Evolutionary conservation across 2,888 invertebrate genomes (phyloP).

Genomic region (Incurvaria masculella): DNA sequence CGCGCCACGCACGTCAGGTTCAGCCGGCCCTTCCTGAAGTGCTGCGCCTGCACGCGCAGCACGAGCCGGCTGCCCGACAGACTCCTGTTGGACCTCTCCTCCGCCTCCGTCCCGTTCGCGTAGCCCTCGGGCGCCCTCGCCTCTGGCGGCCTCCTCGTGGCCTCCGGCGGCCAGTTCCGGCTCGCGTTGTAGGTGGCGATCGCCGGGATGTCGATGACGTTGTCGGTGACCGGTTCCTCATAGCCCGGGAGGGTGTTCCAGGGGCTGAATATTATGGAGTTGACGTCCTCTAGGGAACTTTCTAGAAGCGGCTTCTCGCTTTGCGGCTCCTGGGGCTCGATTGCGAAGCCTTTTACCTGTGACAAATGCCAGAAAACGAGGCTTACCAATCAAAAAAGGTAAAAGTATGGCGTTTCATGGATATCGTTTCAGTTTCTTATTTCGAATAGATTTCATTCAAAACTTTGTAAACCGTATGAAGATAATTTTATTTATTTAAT

Average conservation of each 20-base stretch:
- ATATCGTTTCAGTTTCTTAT: no score
- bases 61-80: slow-evolving; percentile 50
- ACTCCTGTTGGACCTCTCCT: slow-evolving; percentile 50
- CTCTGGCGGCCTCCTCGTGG: slow-evolving; percentile 1
- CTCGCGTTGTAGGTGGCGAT: slow-evolving; percentile 26
- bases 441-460: no score
- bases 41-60: slow-evolving; percentile 47
- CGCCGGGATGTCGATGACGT: slow-evolving; percentile 45
- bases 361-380: slow-evolving; percentile 13
- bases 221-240: slow-evolving; percentile 44
- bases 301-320: slow-evolving; percentile 39
- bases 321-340: slow-evolving; percentile 34
- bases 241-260: slow-evolving; percentile 49
- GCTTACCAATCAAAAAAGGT: no score
- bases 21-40: slow-evolving; percentile 54
- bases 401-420: no score
- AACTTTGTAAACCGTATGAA: no score
- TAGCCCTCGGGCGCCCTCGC: slow-evolving; percentile 19
- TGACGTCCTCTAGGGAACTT: slow-evolving; percentile 49
- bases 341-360: slow-evolving; percentile 47
- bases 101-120: slow-evolving; percentile 39
- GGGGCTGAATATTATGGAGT: slow-evolving; percentile 54
- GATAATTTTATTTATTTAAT: no score
- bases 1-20: slow-evolving; percentile 60
- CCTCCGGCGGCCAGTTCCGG: slow-evolving; percentile 34